Evolutionary conservation across 2,113 vertebrate genomes (phyloP).

Genomic region (Dissostichus mawsoni): DNA sequence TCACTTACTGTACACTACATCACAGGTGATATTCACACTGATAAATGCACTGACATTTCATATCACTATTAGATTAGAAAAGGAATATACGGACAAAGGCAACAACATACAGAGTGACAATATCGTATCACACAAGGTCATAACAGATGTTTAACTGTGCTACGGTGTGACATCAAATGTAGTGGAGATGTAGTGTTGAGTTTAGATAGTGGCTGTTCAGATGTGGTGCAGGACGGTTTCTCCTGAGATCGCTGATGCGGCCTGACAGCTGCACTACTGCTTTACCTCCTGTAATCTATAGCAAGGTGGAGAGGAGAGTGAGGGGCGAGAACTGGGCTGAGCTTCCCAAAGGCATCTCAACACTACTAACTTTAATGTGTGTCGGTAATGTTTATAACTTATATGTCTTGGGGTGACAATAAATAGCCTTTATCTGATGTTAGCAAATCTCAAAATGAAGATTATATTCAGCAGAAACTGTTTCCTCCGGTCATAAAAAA

Average conservation of each 20-base stretch:
- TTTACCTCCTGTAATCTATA: slow-evolving; percentile 28
- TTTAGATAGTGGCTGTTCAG: slow-evolving; percentile 73
- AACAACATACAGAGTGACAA: slow-evolving; percentile 73
- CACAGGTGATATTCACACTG: slow-evolving; percentile 53
- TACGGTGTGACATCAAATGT: slow-evolving; percentile 74
- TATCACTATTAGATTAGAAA: slow-evolving; percentile 33
- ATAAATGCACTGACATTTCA: slow-evolving; percentile 58
- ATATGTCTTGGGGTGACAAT: background rate
- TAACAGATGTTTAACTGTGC: slow-evolving; percentile 68
- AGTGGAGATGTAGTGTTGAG: slow-evolving; percentile 67
- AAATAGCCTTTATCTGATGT: background rate
- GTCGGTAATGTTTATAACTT: background rate
- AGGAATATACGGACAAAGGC: slow-evolving; percentile 72
- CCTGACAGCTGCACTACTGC: slow-evolving; percentile 18
- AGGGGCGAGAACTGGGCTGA: slow-evolving; percentile 48
- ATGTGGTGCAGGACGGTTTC: slow-evolving; percentile 61
- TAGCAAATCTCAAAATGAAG: background rate
- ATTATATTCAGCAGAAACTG: background rate
- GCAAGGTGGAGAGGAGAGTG: slow-evolving; percentile 66
- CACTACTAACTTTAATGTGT: background rate
- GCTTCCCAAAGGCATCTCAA: slow-evolving; percentile 58
- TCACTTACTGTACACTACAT: slow-evolving; percentile 47
- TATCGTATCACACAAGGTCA: slow-evolving; percentile 65
- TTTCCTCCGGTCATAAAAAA: background rate
- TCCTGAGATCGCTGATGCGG: slow-evolving; percentile 54